A percentile compares a stretch with the other conserved stretches of the same genome.
Conservation (phyloP, 2,888 invertebrate species). For the Siphlonurus alternatus region DNA sequence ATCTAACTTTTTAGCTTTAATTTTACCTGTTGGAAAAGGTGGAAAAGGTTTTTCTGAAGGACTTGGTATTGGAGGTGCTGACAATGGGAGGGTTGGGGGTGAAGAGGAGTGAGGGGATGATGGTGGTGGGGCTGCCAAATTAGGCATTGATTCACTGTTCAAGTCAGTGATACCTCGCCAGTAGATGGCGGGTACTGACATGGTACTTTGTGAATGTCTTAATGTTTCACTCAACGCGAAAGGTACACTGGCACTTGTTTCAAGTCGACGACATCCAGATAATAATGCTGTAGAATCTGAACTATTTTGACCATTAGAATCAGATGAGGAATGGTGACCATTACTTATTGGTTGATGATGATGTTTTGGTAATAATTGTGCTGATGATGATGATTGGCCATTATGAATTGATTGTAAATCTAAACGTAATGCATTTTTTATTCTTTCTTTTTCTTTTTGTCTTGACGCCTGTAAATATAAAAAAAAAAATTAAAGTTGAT, state of each 20-base stretch:
- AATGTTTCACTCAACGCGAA: constrained; percentile 32
- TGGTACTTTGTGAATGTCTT: constrained; percentile 21
- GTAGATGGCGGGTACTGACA: constrained; percentile 20
- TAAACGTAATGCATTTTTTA: constrained; percentile 20
- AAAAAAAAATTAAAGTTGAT: too few species aligned
- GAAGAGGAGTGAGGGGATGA: not conserved
- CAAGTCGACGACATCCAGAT: constrained; percentile 27
- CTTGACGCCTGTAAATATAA: not conserved
- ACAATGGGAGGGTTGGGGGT: constrained; percentile 3
- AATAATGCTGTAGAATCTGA: constrained; percentile 1
- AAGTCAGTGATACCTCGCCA: constrained; percentile 18
- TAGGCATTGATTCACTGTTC: constrained; percentile 54
- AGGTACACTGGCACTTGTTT: constrained; percentile 45
- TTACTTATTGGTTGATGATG: constrained; percentile 11
- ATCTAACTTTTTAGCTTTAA: not conserved
- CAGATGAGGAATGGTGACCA: constrained; percentile 14
- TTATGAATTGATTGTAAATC: too few species aligned
- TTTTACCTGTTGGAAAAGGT: not conserved
- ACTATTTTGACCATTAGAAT: constrained; percentile 13
- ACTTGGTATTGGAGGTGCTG: not conserved
- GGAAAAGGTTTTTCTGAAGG: not conserved
- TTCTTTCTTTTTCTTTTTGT: constrained; percentile 20
- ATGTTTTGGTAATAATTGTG: too few species aligned
- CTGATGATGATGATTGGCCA: too few species aligned
- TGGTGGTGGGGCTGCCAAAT: constrained; percentile 26